A percentile compares a stretch with the other conserved stretches of the same genome.
phyloP scores from a whole-genome alignment of 2,888 invertebrate genomes.

The Volucella inflata region DNA sequence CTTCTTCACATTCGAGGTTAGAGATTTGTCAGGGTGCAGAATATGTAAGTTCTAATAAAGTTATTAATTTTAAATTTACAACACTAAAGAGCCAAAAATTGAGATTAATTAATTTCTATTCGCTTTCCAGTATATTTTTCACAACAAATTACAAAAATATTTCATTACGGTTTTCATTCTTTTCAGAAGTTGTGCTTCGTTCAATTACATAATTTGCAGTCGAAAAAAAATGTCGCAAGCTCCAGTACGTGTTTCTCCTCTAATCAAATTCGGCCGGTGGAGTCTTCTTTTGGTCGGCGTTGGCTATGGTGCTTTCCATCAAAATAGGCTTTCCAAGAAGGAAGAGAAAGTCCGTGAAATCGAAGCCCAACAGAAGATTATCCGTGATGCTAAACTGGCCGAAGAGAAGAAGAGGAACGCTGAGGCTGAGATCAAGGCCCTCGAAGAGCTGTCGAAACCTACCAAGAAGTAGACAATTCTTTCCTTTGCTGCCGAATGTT shows the following conservation, averaged over 20 bases:
- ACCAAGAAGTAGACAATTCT: constrained; percentile 73
- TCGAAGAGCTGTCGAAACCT: constrained; percentile 75
- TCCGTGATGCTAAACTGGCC: constrained; percentile 89
- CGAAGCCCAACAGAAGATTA: constrained; percentile 87
- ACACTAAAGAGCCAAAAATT: background rate
- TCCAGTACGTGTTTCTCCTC: constrained; percentile 91
- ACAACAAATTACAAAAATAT: background rate
- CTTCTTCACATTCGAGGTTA: constrained; percentile 68
- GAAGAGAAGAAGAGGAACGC: constrained; percentile 88
- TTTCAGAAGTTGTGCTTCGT: constrained; percentile 48
- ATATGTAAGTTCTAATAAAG: constrained; percentile 31
- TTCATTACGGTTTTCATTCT: background rate
- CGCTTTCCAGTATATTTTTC: background rate
- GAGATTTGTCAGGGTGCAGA: constrained; percentile 39
- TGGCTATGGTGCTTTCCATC: constrained; percentile 90
- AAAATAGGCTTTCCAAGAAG: constrained; percentile 88
- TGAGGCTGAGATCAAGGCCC: constrained; percentile 82
- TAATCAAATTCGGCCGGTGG: constrained; percentile 94
- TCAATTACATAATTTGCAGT: constrained; percentile 71
- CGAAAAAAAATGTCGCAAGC: constrained; percentile 83
- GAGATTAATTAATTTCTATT: too few relatives aligned
- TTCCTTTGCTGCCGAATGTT: constrained; percentile 12
- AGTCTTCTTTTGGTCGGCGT: constrained; percentile 89
- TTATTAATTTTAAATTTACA: constrained; percentile 29
- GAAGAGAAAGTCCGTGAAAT: constrained; percentile 88